These are phyloP conservation scores for Nysson spinosus DNA, from an alignment of 2,888 invertebrate genomes.

Conservation along the genomic window DNA sequence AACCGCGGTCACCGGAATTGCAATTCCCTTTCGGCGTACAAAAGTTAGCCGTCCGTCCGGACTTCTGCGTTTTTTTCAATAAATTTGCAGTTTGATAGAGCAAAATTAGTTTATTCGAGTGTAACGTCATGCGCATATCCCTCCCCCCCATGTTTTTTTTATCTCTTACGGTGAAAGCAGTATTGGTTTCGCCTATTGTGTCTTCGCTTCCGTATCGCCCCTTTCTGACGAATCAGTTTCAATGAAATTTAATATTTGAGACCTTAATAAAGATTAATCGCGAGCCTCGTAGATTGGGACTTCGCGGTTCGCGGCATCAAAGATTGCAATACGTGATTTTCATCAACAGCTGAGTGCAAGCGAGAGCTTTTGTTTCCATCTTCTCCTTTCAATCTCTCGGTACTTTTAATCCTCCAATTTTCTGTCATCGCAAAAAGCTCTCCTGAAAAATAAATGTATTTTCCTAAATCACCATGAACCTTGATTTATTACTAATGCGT, in stretches of 20 bases:
- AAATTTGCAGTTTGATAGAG: slow-evolving; percentile 35
- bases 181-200: slow-evolving; percentile 42
- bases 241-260: slow-evolving; percentile 47
- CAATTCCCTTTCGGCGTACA: slow-evolving; percentile 10
- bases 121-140: slow-evolving; percentile 39
- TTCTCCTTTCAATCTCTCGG: neutral
- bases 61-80: slow-evolving; percentile 44
- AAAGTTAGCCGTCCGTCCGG: slow-evolving; percentile 32
- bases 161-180: slow-evolving; percentile 13
- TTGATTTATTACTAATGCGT: no score
- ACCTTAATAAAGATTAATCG: slow-evolving; percentile 39
- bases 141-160: slow-evolving; percentile 21
- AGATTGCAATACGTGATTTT: slow-evolving; percentile 20
- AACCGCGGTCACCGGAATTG: slow-evolving; percentile 35
- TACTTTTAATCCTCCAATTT: neutral
- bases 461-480: no score
- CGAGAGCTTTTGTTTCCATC: neutral
- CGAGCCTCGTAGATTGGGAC: neutral
- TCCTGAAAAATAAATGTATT: no score
- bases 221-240: slow-evolving; percentile 7
- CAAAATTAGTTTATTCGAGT: slow-evolving; percentile 55
- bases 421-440: neutral
- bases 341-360: slow-evolving; percentile 19
- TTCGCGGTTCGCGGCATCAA: neutral
- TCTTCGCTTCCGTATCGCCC: neutral